Conservation (phyloP, 2,888 invertebrate species). For the Heteropelma amictum region DNA sequence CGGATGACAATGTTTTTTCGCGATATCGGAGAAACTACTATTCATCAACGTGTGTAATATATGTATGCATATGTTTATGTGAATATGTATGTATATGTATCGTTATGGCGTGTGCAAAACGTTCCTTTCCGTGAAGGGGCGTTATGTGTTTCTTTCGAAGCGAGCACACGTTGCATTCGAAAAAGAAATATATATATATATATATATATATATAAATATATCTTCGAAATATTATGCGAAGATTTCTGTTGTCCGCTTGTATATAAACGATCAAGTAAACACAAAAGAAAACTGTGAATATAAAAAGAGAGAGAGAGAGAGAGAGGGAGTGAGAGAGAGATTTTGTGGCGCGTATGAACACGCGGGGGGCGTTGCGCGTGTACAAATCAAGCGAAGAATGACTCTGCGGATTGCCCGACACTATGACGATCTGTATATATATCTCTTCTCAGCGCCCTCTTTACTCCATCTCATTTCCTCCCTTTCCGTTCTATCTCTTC, state of each 20-base stretch:
- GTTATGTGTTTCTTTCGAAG: constrained; percentile 39
- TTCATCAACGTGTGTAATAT: constrained; percentile 58
- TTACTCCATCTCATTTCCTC: constrained; percentile 9
- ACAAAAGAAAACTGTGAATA: constrained; percentile 15
- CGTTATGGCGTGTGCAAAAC: constrained; percentile 11
- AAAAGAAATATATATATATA: constrained; percentile 21
- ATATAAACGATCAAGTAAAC: constrained; percentile 25
- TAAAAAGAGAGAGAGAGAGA: constrained; percentile 41
- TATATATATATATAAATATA: constrained; percentile 35
- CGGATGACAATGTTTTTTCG: constrained; percentile 61
- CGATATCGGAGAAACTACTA: constrained; percentile 60
- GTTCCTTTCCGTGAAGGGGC: constrained; percentile 50
- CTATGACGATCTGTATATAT: constrained; percentile 35
- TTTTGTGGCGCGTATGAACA: constrained; percentile 55
- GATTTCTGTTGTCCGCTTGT: constrained; percentile 42
- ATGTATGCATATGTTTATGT: neutral
- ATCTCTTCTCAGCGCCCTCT: constrained; percentile 33
- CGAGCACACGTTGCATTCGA: constrained; percentile 49
- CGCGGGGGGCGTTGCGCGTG: constrained; percentile 71
- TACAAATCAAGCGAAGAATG: constrained; percentile 74
- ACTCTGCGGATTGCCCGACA: constrained; percentile 66
- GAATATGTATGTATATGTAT: neutral
- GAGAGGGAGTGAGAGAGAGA: constrained; percentile 32
- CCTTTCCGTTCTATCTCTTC: constrained; percentile 1
- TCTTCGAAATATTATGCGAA: constrained; percentile 66